Evolutionary conservation across 2,888 invertebrate genomes (phyloP), one percentile per base, ranked within the genome.

Genomic region (Cryptophagus acutangulus): DNA sequence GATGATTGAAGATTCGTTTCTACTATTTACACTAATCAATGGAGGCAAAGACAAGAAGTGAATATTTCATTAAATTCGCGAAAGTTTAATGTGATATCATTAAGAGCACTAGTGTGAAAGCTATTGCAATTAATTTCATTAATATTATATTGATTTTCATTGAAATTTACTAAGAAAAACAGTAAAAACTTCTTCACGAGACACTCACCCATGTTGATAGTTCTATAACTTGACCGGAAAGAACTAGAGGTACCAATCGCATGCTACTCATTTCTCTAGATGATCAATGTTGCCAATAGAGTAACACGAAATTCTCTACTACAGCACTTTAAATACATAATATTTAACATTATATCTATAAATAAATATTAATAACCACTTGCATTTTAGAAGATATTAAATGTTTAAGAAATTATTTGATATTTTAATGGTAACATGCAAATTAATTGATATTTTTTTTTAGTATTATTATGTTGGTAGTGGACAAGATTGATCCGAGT

Each of bases 201-300:
- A 48, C 57, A 65, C 68, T 67, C 62, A 67, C 68, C 68, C 67
- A 68, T 68, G 65, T 66, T 67, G 65, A 59, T 61, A 54, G 59
- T 54, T 55, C 54, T 40, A 40, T 45, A 49, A 56, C 43, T 51
- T 50, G 42, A 50, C 44, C 50, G 51, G 51, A 59, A 59, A 57
- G 55, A 52, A 55, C 17, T 20, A 17, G 20, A 18, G 16, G 9
- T 36, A 33, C 37, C 37, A 36, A 36, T 29, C 4, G 3, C 15
- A 36, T 6, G 30, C 6, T 20, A 8, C 3, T 17, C 14, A 35
- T 20, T 9, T 35, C 20, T 20, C 35, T 20, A 18, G 15, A 17
- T n/a, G 6, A 3, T 2, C 10, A 17, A 13, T 12, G 9, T 1
- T 38, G 33, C 43, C 46, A 46, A 45, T 40, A 10, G 37, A 20